Base-by-base conservation (phyloP, 1,140 invertebrate species). In the Tetramorium alpestre region DNA sequence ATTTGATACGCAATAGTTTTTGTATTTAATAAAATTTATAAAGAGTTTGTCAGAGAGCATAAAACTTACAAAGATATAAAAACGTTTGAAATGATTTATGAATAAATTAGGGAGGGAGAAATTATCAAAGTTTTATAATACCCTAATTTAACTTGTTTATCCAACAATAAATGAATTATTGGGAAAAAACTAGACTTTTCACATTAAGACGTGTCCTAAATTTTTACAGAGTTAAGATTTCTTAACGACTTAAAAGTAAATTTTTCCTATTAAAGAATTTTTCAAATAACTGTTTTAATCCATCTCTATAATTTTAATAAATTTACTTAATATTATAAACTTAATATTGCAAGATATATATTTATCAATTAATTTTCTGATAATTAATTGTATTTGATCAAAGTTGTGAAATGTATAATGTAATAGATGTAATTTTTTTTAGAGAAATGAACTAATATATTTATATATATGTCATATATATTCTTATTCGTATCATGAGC, bases 111-210 rank as follows among this genome's bases (percentile, higher is more conserved):
- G 4, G n/a, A 56, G 11, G 18, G 5, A 2, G 28, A 22, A 47
- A 49, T 49, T 78, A n/a, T 64, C 33, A 33, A 77, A 78, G 41
- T 78, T 65, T 62, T 47, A 77, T 64, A 33, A 62, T 64, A 18
- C 8, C 2, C 10, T 6, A 65, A 49, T 78, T 13, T 47, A 78
- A 78, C 6, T 33, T 28, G n/a, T 78, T 65, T 38, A 44, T 49
- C n/a, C 8, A 64, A 56, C 2, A 5, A 33, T 47, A 58, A 58
- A 56, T 44, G 10, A n/a, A 22, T 47, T 78, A n/a, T 28, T n/a
- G 0, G 10, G 10, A 13, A n/a, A 44, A 64, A 44, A 47, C 2
- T 11, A 28, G 6, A 38, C 6, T 38, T 49, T 62, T 78, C 13
- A 38, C 16, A 44, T 49, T 47, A 64, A 77, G 16, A 62, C 7